These are phyloP conservation scores for Maniola jurtina DNA, from an alignment of 1,140 invertebrate species.

Conservation along the genomic window DNA sequence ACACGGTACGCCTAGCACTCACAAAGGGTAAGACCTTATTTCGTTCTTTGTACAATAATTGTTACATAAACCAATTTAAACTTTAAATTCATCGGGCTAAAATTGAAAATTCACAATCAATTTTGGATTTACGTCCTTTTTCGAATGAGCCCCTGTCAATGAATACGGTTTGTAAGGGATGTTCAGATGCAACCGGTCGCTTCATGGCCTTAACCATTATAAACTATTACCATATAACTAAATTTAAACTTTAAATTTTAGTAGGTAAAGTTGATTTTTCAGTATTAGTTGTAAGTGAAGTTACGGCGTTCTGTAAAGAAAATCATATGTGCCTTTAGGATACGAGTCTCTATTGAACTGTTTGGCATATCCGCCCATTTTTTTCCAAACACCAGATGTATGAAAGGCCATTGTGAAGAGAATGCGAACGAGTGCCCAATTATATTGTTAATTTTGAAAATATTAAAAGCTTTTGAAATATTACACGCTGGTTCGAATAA, in stretches of 20 bases:
- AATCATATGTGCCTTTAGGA: conserved; percentile 55
- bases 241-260: conserved; percentile 31
- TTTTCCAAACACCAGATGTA: conserved; percentile 70
- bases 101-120: conserved; percentile 28
- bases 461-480: conserved; percentile 71
- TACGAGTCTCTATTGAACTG: conserved; percentile 63
- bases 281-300: not conserved
- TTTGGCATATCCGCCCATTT: conserved; percentile 75
- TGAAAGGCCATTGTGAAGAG: conserved; percentile 56
- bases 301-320: conserved; percentile 19
- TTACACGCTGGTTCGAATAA: conserved; percentile 68
- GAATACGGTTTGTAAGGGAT: conserved; percentile 73
- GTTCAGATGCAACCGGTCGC: conserved; percentile 65
- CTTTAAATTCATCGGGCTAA: conserved; percentile 29
- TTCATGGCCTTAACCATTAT: conserved; percentile 24
- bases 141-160: conserved; percentile 41
- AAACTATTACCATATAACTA: conserved; percentile 5
- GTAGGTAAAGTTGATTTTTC: conserved; percentile 29
- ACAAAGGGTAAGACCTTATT: conserved; percentile 62
- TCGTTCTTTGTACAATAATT: conserved; percentile 31
- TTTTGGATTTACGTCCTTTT: conserved; percentile 32
- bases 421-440: conserved; percentile 68
- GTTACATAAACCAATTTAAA: conserved; percentile 26
- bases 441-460: conserved; percentile 78
- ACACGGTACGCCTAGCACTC: conserved; percentile 64